Base-by-base conservation (phyloP, 2,113 vertebrate species). In the Lepus timidus region DNA sequence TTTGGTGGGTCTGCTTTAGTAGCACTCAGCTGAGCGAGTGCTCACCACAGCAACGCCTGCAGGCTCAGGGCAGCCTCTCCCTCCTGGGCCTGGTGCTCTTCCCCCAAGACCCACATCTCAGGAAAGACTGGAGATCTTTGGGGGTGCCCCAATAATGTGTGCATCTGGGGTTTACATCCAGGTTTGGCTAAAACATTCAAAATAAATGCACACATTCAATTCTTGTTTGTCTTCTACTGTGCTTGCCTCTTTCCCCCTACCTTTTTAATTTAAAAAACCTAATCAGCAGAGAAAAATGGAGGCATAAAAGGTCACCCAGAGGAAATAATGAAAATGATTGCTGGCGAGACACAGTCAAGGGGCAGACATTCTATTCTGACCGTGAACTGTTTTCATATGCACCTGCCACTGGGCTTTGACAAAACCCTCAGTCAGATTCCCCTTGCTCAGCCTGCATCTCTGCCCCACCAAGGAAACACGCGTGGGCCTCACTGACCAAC, bases 1-100 rank as follows among this genome's bases (percentile, higher is more conserved):
- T 98, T 98, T 98, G 97, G 94, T 95, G 96, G 95, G 90, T 95
- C 93, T 65, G 16, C 96, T 95, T 65, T 58, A 90, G 96, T 31
- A 85, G 85, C 33, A 86, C 96, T 90, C n/a, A 11, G 13, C 36
- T 31, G 96, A 97, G 96, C 95, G 78, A 90, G 85, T 39, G 74
- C 97, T 98, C 96, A 91, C 96, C 92, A 85, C 96, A 94, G 98
- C 96, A 95, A 89, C 44, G 62, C 96, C 75, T 95, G 71, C 96
- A 88, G 97, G 86, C 71, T 51, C 0, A 0, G 90, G 93, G 76
- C 93, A 85, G 70, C 84, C 7, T 78, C 67, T 68, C 64, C 84
- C 79, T 96, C 96, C 91, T 4, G 29, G 74, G 58, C 93, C 78
- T 78, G 96, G 92, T 5, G 91, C 31, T 88, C 62, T 92, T 58